Base-by-base conservation (phyloP, 2,797 vertebrate species). In the Sebastes itinus region DNA sequence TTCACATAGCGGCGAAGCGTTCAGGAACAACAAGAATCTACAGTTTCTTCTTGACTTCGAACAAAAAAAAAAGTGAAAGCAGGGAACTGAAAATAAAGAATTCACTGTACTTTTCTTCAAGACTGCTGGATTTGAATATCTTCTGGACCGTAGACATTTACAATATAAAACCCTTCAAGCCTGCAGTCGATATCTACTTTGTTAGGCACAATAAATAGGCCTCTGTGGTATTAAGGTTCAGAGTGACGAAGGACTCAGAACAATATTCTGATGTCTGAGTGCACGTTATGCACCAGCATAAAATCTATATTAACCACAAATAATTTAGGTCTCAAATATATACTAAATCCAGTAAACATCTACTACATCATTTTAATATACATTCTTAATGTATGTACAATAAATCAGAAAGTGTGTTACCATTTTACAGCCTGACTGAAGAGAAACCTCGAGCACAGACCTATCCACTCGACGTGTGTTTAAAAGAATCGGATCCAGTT, bases 401-500 rank as follows among this genome's bases (percentile, higher is more conserved):
- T 64, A 89, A 86, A 92, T 90, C 89, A 90, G 87, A 93, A 89
- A 80, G 80, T 65, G 82, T 89, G 84, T 91, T 80, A 86, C 90
- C 74, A 60, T 82, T 88, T 86, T 86, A 89, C 90, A 92, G 89
- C 88, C 90, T 87, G 85, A 92, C 77, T 86, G 87, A 90, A 77
- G 93, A 95, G 94, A 93, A 92, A 94, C 92, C 88, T 94, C 84
- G 90, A 91, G 89, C 92, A 86, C 92, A 61, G 86, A 93, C 87
- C 81, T 76, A 89, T 94, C 83, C 89, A 93, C 91, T 79, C 89
- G 61, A 89, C 54, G 2, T 25, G 66, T 61, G 56, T 65, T 87
- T 93, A 85, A 92, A 88, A 65, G 73, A 86, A 81, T 89, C 65
- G 1, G 83, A 93, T 97, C 95, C 96, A 97, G 96, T 97, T 97